A percentile compares a stretch with the other conserved stretches of the same genome.
Conservation (phyloP, 1,140 invertebrate species). For the Anagrus nilaparvatae region DNA sequence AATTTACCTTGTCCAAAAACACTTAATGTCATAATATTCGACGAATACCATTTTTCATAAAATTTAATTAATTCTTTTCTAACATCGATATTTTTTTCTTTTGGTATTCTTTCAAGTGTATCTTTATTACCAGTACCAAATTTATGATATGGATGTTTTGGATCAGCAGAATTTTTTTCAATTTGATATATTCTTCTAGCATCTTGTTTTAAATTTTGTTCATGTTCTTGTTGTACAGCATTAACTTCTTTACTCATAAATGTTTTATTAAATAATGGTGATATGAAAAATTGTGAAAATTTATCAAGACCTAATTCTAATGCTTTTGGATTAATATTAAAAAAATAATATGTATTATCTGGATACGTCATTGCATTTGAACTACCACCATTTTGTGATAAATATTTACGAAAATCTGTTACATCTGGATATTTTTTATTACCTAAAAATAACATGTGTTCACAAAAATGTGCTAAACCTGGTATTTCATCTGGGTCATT, state of each 20-base stretch:
- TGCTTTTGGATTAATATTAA: slow-evolving; percentile 78
- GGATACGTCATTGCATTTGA: slow-evolving; percentile 81
- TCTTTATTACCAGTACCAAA: slow-evolving; percentile 83
- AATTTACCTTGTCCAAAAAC: slow-evolving; percentile 76
- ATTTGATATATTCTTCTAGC: slow-evolving; percentile 79
- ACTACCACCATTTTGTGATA: slow-evolving; percentile 78
- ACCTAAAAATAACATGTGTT: slow-evolving; percentile 95
- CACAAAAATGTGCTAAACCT: slow-evolving; percentile 91
- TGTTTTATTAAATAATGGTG: slow-evolving; percentile 90
- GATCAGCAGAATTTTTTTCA: slow-evolving; percentile 65
- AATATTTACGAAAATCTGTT: slow-evolving; percentile 84
- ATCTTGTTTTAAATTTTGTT: slow-evolving; percentile 85
- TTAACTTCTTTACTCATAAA: slow-evolving; percentile 94
- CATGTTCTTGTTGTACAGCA: slow-evolving; percentile 91
- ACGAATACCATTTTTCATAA: slow-evolving; percentile 84
- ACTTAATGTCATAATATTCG: slow-evolving; percentile 85
- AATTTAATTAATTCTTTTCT: slow-evolving; percentile 82
- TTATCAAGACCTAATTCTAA: slow-evolving; percentile 74
- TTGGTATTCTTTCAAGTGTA: slow-evolving; percentile 72
- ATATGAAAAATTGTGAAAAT: too few relatives aligned
- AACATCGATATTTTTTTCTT: slow-evolving; percentile 68
- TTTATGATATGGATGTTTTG: slow-evolving; percentile 75
- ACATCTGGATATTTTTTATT: slow-evolving; percentile 89
- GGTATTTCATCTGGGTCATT: too few relatives aligned
- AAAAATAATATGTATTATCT: slow-evolving; percentile 89